Base-by-base conservation (phyloP, 2,797 vertebrate genomes). In the Megalops cyprinoides region DNA sequence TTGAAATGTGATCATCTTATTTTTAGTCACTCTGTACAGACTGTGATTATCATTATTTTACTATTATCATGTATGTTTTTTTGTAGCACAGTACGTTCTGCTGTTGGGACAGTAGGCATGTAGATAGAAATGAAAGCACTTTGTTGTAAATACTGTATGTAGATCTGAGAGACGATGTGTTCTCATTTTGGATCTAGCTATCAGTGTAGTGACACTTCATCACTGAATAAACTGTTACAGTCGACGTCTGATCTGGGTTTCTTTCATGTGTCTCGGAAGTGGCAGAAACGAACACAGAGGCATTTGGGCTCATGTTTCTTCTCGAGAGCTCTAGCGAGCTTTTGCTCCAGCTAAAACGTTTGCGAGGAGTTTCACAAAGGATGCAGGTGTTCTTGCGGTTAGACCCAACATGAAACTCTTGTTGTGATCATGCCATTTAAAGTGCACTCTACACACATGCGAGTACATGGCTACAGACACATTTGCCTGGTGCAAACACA, bases 311-410 rank as follows among this genome's bases (percentile, higher is more conserved):
- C 42, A 79, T 48, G 6, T 73, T 67, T 55, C 48, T 37, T 77
- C 79, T 79, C 80, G 77, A 79, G 71, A 81, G 67, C 71, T 49
- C 14, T 83, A 81, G 79, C 34, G 77, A 78, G n/a, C n/a, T n/a
- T 79, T 82, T 71, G 65, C 82, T 86, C 85, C 84, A 62, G 81
- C 82, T 87, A 76, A 60, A 83, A 82, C 77, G 65, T 85, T 44
- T 85, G 81, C 85, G 82, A 75, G 79, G 58, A 85, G 86, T 82
- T 87, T 88, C 84, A 83, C 79, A 85, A 82, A 85, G 86, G 86
- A 87, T 86, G 86, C 87, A 89, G 87, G 88, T 89, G 88, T 84
- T 83, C 86, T 85, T 87, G 86, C 84, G 87, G 85, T 84, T 78
- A 77, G 81, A 82, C 80, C 42, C 39, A 82, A 83, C 77, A 83